A percentile compares a stretch with the other conserved stretches of the same genome.
phyloP scores from a whole-genome alignment of 2,888 invertebrate species.

The Rapana venosa region DNA sequence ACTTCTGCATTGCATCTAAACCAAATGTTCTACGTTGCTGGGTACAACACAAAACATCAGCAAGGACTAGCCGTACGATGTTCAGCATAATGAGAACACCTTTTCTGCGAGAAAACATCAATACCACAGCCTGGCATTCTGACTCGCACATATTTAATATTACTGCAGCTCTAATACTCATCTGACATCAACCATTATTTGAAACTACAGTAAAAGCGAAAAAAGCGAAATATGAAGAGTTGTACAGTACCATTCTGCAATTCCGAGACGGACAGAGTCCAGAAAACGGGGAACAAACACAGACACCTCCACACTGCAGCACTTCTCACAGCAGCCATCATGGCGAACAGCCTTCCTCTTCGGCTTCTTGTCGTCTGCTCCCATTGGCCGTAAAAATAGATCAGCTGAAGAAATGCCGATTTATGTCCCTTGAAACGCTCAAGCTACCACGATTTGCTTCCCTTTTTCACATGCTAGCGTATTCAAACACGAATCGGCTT shows the following conservation, averaged over 20 bases:
- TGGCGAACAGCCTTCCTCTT: conserved; percentile 22
- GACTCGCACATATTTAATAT: not conserved
- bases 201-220: not conserved
- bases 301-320: not conserved
- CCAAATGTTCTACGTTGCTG: too few relatives aligned
- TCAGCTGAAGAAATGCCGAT: not conserved
- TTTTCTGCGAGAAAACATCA: not conserved
- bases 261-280: not conserved
- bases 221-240: not conserved
- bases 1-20: too few relatives aligned
- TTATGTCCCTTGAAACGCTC: conserved; percentile 1
- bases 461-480: not conserved
- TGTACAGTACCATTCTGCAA: conserved; percentile 16
- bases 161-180: not conserved
- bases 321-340: conserved; percentile 22
- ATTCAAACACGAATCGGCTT: too few relatives aligned
- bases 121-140: not conserved
- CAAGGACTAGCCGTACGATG: too few relatives aligned
- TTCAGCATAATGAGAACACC: not conserved
- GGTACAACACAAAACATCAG: too few relatives aligned
- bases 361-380: not conserved
- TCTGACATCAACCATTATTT: not conserved
- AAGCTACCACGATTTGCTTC: not conserved
- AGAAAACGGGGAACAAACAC: not conserved
- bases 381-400: not conserved